phyloP scores from a whole-genome alignment of 2,888 invertebrate species.

The Strigamia crassipes region DNA sequence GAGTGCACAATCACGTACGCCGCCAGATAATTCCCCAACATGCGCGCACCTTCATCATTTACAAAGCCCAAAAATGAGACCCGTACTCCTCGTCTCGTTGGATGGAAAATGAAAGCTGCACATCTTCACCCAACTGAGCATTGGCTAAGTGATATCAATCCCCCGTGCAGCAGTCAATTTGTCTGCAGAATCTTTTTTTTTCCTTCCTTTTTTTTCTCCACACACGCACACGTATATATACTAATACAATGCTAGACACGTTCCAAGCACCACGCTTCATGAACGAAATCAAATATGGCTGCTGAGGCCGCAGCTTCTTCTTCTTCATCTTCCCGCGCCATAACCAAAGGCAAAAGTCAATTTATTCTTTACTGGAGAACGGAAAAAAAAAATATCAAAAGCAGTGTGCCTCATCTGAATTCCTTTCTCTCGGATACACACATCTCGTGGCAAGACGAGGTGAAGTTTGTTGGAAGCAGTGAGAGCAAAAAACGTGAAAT shows the following conservation, averaged over 20 bases:
- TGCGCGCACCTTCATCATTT: constrained; percentile 28
- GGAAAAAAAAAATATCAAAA: not conserved
- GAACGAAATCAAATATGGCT: constrained; percentile 18
- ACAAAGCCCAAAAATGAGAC: not conserved
- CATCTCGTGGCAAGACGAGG: not conserved
- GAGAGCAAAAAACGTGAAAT: not conserved
- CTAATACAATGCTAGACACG: not conserved
- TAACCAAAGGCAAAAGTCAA: constrained; percentile 1
- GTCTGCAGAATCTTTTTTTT: not conserved
- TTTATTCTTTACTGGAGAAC: not conserved
- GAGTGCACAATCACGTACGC: constrained; percentile 13
- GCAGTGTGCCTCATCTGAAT: not conserved
- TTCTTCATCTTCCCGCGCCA: not conserved
- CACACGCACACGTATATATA: not conserved
- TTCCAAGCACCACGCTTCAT: constrained; percentile 11
- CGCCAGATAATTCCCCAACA: not conserved
- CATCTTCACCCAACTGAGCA: constrained; percentile 4
- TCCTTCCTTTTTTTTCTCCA: not conserved
- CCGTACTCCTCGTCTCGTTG: not conserved
- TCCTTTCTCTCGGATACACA: constrained; percentile 7
- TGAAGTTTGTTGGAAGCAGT: not conserved
- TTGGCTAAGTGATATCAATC: constrained; percentile 22
- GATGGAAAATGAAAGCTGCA: not conserved
- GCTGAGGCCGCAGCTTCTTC: constrained; percentile 1
- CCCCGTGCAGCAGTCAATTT: constrained; percentile 1